A percentile compares a stretch with the other conserved stretches of the same genome.
phyloP scores from a whole-genome alignment of 2,113 vertebrate genomes.

The Amphiprion ocellaris region DNA sequence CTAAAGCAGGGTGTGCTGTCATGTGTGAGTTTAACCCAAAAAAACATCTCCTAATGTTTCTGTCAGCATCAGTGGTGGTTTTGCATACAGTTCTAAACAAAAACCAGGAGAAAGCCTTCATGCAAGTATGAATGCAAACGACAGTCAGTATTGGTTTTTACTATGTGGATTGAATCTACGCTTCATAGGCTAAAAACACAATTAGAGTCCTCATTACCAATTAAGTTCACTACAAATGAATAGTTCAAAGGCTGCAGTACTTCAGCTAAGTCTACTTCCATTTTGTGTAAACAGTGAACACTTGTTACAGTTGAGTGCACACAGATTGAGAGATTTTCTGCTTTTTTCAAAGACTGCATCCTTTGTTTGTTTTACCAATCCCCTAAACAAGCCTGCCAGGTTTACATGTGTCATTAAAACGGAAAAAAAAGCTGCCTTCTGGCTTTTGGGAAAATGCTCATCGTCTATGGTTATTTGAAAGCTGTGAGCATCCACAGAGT shows the following conservation, averaged over 20 bases:
- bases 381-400: constrained; percentile 8
- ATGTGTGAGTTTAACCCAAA: not conserved
- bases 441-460: not conserved
- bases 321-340: constrained; percentile 17
- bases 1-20: too few species aligned
- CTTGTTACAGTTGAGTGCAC: constrained; percentile 3
- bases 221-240: not conserved
- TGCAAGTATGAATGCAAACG: not conserved
- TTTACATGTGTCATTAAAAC: not conserved
- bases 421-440: not conserved
- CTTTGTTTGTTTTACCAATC: constrained; percentile 23
- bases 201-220: not conserved
- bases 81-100: not conserved
- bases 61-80: not conserved
- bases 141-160: not conserved
- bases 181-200: not conserved
- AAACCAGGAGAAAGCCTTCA: not conserved
- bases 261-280: not conserved
- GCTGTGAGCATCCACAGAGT: not conserved
- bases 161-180: not conserved
- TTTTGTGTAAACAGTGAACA: not conserved
- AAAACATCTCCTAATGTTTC: not conserved
- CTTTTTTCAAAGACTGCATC: not conserved
- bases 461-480: not conserved
- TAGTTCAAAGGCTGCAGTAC: not conserved